Conservation (phyloP, 2,888 invertebrate species). For the Tetragonula carbonaria region DNA sequence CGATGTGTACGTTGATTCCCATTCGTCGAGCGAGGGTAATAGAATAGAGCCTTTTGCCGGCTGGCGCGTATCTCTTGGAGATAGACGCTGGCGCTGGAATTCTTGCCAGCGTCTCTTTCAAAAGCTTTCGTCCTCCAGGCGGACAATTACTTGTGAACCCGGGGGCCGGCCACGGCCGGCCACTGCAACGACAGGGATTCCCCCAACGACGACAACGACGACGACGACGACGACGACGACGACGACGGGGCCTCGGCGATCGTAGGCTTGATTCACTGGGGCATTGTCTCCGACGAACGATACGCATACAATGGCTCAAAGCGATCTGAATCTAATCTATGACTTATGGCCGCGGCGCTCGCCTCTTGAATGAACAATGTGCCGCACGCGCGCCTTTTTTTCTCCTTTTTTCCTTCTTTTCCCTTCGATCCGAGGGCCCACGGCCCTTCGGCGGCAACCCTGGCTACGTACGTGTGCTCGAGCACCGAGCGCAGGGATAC, state of each 20-base stretch:
- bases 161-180: slow-evolving; percentile 25
- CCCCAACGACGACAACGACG: slow-evolving; percentile 21
- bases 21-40: slow-evolving; percentile 22
- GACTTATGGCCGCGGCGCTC: slow-evolving; percentile 71
- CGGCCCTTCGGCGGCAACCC: no score
- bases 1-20: neutral
- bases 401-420: slow-evolving; percentile 18
- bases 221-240: no score
- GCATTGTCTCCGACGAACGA: slow-evolving; percentile 70
- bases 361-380: slow-evolving; percentile 75
- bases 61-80: slow-evolving; percentile 30
- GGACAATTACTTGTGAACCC: slow-evolving; percentile 66
- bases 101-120: slow-evolving; percentile 54
- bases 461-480: no score
- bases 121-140: slow-evolving; percentile 29
- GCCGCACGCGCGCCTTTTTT: slow-evolving; percentile 37
- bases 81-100: slow-evolving; percentile 48
- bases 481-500: slow-evolving; percentile 8
- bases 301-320: slow-evolving; percentile 76
- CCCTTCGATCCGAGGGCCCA: slow-evolving; percentile 47
- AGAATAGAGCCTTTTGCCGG: slow-evolving; percentile 37
- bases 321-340: slow-evolving; percentile 76
- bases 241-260: slow-evolving; percentile 55
- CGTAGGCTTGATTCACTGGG: slow-evolving; percentile 74
- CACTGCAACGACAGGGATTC: slow-evolving; percentile 65